Evolutionary conservation across 2,888 invertebrate species (phyloP), one percentile per base, ranked within the genome.

Genomic region (Bombylius discolor): DNA sequence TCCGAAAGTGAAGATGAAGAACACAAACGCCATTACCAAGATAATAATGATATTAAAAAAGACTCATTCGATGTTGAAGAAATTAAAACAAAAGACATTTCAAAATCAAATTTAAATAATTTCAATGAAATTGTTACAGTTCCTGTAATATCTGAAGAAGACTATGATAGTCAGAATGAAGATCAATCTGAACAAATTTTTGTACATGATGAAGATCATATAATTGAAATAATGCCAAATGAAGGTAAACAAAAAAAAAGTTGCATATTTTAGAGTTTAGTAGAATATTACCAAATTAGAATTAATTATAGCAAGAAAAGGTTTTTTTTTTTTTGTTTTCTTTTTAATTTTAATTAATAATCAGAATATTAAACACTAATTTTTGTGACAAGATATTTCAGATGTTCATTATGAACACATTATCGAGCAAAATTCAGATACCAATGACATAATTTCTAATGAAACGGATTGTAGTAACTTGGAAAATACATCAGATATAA

Each of bases 171-270:
- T 12, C 31, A 49, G 12, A 52, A 39, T 23, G 45, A 56, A 5
- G 36, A 49, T 51, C 46, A 56, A 9, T 23, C 31, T 1, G 58
- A 58, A 33, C 58, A 58, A 45, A 59, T 58, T 42, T 60, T 58
- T 32, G 53, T 54, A 14, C 55, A 55, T n/a, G 58, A 49, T 50
- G 55, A 51, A 12, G 59, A 50, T 46, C 57, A 59, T 39, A 62
- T 60, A 60, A 58, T 62, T 31, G 62, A 62, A 50, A 57, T 61
- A 13, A 56, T 60, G 6, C 46, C 60, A 4, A 60, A 58, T 1
- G 60, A 60, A 31, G 61, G 59, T 59, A 52, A 55, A 47, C 7
- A n/a, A 32, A 36, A 23, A 23, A 23, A 36, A 36, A 36, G 34
- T 3, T 42, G 7, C 11, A 42, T 11, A 11, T 36, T 36, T 36